Evolutionary conservation across 2,888 invertebrate species (phyloP).

Genomic region (Lepidocyrtoides sp.): DNA sequence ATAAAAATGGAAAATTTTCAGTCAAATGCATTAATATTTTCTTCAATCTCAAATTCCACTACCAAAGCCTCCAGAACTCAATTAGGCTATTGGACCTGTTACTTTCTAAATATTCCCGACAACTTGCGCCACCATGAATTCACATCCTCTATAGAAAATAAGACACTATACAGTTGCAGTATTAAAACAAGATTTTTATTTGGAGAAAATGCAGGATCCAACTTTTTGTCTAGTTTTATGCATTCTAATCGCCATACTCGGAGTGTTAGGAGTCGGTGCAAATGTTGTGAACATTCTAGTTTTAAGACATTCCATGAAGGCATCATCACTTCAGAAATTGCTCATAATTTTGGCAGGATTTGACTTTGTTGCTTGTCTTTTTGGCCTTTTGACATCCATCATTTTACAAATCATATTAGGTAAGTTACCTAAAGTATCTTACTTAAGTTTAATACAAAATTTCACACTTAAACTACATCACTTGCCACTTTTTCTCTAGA

Average conservation of each 20-base stretch:
- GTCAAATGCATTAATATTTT: too few species aligned
- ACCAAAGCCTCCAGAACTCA: too few species aligned
- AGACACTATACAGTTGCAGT: conserved; percentile 13
- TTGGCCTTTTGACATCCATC: conserved; percentile 7
- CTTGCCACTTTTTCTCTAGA: neutral
- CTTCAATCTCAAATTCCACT: too few species aligned
- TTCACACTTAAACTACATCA: neutral
- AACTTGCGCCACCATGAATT: neutral
- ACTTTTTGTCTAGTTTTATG: neutral
- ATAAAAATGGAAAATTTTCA: too few species aligned
- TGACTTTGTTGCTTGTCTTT: conserved; percentile 18
- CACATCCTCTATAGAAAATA: neutral
- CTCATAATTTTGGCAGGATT: conserved; percentile 53
- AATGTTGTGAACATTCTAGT: conserved; percentile 51
- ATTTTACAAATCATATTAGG: conserved; percentile 26
- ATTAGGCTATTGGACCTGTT: conserved; percentile 68
- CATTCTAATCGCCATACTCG: conserved; percentile 18
- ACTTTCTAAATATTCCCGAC: conserved; percentile 31
- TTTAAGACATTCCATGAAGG: conserved; percentile 21
- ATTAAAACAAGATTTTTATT: conserved; percentile 22
- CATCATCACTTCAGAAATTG: conserved; percentile 7
- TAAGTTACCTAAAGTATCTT: neutral
- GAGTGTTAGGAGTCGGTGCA: conserved; percentile 6
- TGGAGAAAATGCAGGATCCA: conserved; percentile 22
- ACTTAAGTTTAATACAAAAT: neutral